These are phyloP conservation scores for Enteromius thamalakanensis DNA, from an alignment of 2,797 vertebrate genomes.

Conservation along the genomic window DNA sequence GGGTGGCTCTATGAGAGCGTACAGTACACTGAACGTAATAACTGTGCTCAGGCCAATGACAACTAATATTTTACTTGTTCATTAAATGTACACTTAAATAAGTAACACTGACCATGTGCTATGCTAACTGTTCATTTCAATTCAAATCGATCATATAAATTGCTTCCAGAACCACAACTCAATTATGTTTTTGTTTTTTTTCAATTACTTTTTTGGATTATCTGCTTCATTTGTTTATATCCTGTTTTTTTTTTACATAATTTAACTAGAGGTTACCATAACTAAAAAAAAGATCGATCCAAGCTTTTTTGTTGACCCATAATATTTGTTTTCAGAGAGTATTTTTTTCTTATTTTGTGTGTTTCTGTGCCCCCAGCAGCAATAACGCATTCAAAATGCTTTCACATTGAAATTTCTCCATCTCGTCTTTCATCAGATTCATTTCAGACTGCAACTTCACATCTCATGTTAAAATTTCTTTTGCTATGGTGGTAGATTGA, in stretches of 20 bases:
- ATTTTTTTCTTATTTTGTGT: background rate
- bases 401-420: background rate
- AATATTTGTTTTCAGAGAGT: background rate
- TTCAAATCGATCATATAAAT: background rate
- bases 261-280: background rate
- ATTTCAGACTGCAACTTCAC: conserved; percentile 1
- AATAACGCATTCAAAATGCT: background rate
- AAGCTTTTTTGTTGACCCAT: background rate
- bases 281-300: background rate
- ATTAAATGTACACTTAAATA: background rate
- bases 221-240: background rate
- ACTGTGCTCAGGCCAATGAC: background rate
- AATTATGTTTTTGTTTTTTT: background rate
- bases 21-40: background rate
- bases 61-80: background rate
- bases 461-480: background rate
- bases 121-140: background rate
- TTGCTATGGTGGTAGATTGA: background rate
- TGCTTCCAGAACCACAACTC: background rate
- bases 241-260: background rate
- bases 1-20: background rate
- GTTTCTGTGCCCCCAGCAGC: background rate
- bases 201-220: background rate
- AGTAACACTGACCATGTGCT: background rate
- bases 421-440: background rate